Conservation (phyloP, 2,797 vertebrate genomes). For the Spea hammondii region DNA sequence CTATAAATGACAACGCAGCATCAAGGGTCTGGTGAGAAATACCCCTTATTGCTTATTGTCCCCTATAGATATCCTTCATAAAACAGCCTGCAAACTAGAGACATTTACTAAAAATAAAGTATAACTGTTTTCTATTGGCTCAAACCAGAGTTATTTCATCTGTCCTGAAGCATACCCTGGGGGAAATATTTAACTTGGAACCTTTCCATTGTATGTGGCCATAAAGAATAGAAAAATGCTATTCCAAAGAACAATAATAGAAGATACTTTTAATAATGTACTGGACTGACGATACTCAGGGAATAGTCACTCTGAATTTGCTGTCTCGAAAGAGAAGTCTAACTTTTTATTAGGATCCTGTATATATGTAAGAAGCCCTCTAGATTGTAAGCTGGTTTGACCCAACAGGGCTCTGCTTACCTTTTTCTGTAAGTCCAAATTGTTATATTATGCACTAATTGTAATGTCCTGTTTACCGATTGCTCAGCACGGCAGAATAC, state of each 20-base stretch:
- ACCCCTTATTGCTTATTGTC: slow-evolving; percentile 54
- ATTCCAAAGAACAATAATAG: slow-evolving; percentile 70
- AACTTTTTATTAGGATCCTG: slow-evolving; percentile 52
- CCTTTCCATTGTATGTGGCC: slow-evolving; percentile 86
- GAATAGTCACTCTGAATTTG: slow-evolving; percentile 60
- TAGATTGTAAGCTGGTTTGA: too few relatives aligned
- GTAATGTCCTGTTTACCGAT: too few relatives aligned
- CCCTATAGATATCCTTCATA: slow-evolving; percentile 67
- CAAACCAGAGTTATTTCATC: slow-evolving; percentile 74
- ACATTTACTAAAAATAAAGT: slow-evolving; percentile 84
- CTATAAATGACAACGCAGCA: too few relatives aligned
- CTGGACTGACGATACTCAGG: slow-evolving; percentile 62
- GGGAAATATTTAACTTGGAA: slow-evolving; percentile 88
- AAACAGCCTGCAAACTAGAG: slow-evolving; percentile 80
- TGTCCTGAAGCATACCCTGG: slow-evolving; percentile 80
- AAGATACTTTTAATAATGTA: slow-evolving; percentile 71
- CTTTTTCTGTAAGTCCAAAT: too few relatives aligned
- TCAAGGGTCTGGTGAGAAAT: too few relatives aligned
- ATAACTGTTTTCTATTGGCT: slow-evolving; percentile 77
- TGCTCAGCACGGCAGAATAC: too few relatives aligned
- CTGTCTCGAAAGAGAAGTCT: slow-evolving; percentile 48
- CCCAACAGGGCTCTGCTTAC: too few relatives aligned
- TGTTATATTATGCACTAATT: too few relatives aligned
- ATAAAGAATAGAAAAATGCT: slow-evolving; percentile 65
- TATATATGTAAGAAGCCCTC: background rate